Percentiles rank a stretch among this genome's conserved stretches.
Evolutionary conservation across 2,113 vertebrate genomes (phyloP).

Genomic region (Macroglossus sobrinus): DNA sequence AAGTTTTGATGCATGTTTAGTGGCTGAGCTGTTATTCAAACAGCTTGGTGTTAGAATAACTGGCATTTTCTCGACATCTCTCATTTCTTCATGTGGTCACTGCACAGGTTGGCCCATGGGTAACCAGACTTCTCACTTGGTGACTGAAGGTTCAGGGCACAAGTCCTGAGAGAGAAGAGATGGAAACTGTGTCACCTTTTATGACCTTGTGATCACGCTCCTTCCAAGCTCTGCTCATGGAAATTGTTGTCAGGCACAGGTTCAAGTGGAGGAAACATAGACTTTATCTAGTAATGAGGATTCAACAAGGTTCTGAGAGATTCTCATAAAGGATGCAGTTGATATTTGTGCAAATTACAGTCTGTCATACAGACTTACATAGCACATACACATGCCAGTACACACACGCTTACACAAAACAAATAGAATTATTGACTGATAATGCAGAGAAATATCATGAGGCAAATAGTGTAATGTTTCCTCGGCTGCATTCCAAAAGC

Average conservation of each 20-base stretch:
- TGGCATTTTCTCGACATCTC: neutral
- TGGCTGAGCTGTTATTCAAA: neutral
- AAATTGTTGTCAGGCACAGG: neutral
- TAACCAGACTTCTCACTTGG: neutral
- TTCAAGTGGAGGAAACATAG: neutral
- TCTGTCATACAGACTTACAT: neutral
- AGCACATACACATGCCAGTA: neutral
- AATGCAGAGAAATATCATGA: neutral
- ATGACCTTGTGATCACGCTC: neutral
- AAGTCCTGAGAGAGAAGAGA: neutral
- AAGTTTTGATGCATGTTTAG: neutral
- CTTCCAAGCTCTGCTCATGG: fast-evolving
- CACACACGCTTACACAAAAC: neutral
- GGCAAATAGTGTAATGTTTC: too few relatives aligned
- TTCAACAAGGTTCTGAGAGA: neutral
- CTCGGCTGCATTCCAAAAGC: neutral
- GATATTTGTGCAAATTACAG: neutral
- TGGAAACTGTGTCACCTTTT: neutral
- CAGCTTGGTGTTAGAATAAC: neutral
- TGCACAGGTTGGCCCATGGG: too few relatives aligned
- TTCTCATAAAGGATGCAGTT: neutral
- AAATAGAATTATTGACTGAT: neutral
- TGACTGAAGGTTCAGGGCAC: neutral
- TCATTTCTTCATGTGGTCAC: neutral
- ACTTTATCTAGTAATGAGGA: neutral